Evolutionary conservation across 2,888 invertebrate genomes (phyloP), one percentile per base, ranked within the genome.

Genomic region (Ceratothoa steindachneri): DNA sequence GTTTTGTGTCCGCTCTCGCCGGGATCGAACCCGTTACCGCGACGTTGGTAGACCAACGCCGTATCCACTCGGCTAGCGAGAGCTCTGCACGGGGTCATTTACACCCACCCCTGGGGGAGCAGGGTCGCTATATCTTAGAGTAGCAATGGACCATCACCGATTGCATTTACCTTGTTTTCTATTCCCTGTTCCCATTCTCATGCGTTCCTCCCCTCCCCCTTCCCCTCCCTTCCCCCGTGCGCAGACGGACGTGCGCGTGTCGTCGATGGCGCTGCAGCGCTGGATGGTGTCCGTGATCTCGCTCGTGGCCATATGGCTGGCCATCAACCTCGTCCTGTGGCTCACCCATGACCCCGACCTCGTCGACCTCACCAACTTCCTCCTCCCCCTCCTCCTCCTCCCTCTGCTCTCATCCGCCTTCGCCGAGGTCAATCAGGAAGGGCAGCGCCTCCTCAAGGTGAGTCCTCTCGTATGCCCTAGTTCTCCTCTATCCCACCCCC

Each of bases 351-450:
- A 82, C 1, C 84, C 85, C 3, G 80, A 81, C 0, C 73, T 84
- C 2, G 70, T 82, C 5, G 84, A 83, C 24, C 83, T 85, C 28
- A 79, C 82, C 2, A 82, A 84, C 81, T 85, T 85, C 77, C 73
- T 83, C 24, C 80, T 84, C 2, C 85, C 85, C 0, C 81, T 85
- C 19, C 71, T 84, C 7, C 70, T 85, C 2, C 82, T 85, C 1
- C 83, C 84, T 0, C 81, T 85, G 0, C 67, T 85, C 60, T 82
- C 84, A 66, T 84, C 85, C 2, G 84, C 85, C 0, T 85, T 84
- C 77, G 85, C 85, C 1, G 85, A 85, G 81, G 85, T 84, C 31
- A 85, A 85, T 80, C 82, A 83, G 68, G 85, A 85, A 80, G 84
- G 85, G n/a, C 82, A 82, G 30, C 82, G 84, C 22, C 81, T 85